phyloP scores from a whole-genome alignment of 2,113 vertebrate genomes.

The Dendropsophus ebraccatus region DNA sequence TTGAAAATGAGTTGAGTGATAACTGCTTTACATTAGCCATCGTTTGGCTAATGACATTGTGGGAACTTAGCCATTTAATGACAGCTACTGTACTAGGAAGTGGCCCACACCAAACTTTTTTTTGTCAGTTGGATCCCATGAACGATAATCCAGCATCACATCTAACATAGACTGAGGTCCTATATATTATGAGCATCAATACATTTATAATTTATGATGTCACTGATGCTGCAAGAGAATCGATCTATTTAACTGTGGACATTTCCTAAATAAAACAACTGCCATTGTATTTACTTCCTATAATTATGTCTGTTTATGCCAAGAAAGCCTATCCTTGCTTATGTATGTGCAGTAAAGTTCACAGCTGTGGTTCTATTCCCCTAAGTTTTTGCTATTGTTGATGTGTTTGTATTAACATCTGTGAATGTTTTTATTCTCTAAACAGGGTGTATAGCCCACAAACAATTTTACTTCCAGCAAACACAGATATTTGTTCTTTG shows the following conservation, averaged over 20 bases:
- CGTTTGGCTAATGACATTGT: no score
- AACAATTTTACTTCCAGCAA: conserved; percentile 2
- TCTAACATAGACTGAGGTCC: no score
- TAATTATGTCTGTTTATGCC: conserved; percentile 28
- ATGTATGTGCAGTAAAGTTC: conserved; percentile 3
- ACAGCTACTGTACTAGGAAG: no score
- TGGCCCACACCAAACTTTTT: no score
- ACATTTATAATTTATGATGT: not conserved
- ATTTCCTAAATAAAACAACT: conserved; percentile 12
- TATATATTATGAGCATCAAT: no score
- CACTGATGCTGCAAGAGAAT: not conserved
- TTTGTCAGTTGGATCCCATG: no score
- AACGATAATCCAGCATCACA: no score
- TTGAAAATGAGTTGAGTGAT: no score
- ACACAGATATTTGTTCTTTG: conserved; percentile 8
- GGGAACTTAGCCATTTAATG: no score
- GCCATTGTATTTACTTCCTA: conserved; percentile 26
- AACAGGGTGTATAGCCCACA: conserved; percentile 26
- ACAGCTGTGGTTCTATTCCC: conserved; percentile 33
- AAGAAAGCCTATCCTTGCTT: conserved; percentile 7
- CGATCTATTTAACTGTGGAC: not conserved
- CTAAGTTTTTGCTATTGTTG: conserved; percentile 14
- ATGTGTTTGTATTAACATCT: conserved; percentile 47
- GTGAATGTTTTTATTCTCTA: conserved; percentile 31
- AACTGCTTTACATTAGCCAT: no score